These are phyloP conservation scores for Epistrophella euchroma DNA, from an alignment of 2,888 invertebrate species.

Conservation along the genomic window DNA sequence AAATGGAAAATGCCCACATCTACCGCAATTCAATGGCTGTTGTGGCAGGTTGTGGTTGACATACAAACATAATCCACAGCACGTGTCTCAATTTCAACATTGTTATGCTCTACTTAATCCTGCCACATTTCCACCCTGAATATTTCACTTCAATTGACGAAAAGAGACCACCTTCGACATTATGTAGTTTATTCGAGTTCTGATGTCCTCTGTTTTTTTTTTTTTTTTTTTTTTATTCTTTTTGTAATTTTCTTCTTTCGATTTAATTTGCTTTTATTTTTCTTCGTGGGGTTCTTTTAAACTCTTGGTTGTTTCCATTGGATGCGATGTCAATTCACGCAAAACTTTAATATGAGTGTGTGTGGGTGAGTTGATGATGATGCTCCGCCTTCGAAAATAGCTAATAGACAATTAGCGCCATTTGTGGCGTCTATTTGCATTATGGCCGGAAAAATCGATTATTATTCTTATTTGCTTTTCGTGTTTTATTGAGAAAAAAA, in stretches of 20 bases:
- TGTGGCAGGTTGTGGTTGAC: slow-evolving; percentile 65
- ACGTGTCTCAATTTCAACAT: slow-evolving; percentile 19
- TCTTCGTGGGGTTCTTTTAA: slow-evolving; percentile 9
- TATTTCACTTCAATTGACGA: slow-evolving; percentile 13
- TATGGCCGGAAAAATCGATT: slow-evolving; percentile 49
- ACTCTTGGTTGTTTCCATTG: slow-evolving; percentile 15
- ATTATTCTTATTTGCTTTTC: neutral
- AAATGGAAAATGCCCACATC: slow-evolving; percentile 25
- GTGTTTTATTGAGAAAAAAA: neutral
- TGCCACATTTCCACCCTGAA: slow-evolving; percentile 42
- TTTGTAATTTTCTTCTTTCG: slow-evolving; percentile 7
- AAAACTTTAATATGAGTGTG: neutral
- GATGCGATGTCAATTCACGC: slow-evolving; percentile 20
- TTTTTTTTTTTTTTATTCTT: neutral
- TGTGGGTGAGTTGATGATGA: neutral
- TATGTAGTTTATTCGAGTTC: neutral
- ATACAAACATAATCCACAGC: slow-evolving; percentile 24
- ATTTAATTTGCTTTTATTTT: slow-evolving; percentile 7
- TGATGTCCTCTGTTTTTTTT: neutral
- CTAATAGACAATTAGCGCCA: slow-evolving; percentile 35
- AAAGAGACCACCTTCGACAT: slow-evolving; percentile 20
- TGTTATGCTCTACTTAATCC: slow-evolving; percentile 43
- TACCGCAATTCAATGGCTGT: slow-evolving; percentile 53
- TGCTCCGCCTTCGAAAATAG: neutral
- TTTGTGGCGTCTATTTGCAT: slow-evolving; percentile 24